Evolutionary conservation across 1,140 invertebrate species (phyloP), one percentile per base, ranked within the genome.

Genomic region (Trachymyrmex cornetzi): DNA sequence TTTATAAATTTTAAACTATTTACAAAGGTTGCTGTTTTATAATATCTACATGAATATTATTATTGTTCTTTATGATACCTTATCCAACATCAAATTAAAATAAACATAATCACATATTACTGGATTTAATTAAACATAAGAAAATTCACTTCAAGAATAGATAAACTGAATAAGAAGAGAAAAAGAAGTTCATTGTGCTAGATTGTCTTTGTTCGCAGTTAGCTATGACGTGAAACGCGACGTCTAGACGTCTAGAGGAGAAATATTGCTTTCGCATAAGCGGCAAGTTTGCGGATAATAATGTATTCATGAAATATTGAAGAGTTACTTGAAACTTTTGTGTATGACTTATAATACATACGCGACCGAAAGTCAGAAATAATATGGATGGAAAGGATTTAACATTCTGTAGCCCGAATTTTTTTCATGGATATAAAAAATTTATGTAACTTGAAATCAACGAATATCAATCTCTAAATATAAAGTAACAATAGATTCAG

Each of bases 191-290:
- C 2, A 7, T 71, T 81, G 27, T 71, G 30, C 44, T n/a, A 6
- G 7, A 69, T 34, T 27, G 27, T 3, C 30, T 69, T 69, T 66
- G 64, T 81, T 38, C n/a, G 7, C 44, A 12, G 3, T 50, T 66
- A 63, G 5, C 24, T 48, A 27, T 50, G 22, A 69, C 38, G 22
- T n/a, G 22, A 24, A 27, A 48, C 55, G 24, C 63, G 9, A 72
- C 16, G 66, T 72, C 64, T 82, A 82, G 64, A 72, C n/a, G 24
- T 77, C 75, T 48, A 63, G 59, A 77, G 38, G 1, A 77, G 16
- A 48, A 19, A 30, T 38, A 77, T 48, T 77, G 57, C 22, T 64
- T 64, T 63, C 38, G 11, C n/a, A 16, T 14, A 48, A 48, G 24
- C 48, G 38, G 6, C 14, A 48, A 27, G 12, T n/a, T 63, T n/a